These are phyloP conservation scores for Drosophila stalkeri DNA, from an alignment of 2,888 invertebrate species.

Conservation along the genomic window DNA sequence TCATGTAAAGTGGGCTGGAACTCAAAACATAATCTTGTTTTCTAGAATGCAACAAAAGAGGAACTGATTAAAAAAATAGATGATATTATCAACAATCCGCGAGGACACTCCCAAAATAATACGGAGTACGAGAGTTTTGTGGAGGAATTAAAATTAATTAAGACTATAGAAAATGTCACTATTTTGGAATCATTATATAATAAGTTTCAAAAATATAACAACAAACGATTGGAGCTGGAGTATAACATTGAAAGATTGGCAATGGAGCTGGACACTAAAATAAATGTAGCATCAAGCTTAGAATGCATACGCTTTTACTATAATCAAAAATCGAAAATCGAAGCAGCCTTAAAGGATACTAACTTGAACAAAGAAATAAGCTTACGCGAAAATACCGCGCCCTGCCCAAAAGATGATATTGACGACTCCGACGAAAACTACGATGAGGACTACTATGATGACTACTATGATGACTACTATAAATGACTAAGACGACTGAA, in stretches of 20 bases:
- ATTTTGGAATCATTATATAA: not conserved
- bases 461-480: too few species aligned
- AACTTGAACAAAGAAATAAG: not conserved
- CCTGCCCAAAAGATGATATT: not conserved
- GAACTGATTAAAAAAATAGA: not conserved
- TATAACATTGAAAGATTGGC: not conserved
- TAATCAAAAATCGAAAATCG: not conserved
- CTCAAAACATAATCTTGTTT: not conserved
- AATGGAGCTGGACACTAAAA: not conserved
- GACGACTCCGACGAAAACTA: too few species aligned
- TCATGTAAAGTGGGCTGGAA: not conserved
- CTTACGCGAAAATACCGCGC: not conserved
- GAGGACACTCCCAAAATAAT: conserved; percentile 1
- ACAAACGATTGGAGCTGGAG: conserved; percentile 10
- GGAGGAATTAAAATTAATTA: not conserved
- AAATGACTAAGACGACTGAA: not conserved
- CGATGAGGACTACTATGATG: too few species aligned
- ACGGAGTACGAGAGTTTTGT: not conserved
- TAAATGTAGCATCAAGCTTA: not conserved
- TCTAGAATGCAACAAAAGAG: not conserved
- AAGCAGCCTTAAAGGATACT: not conserved
- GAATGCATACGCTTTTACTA: conserved; percentile 10
- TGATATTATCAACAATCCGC: not conserved
- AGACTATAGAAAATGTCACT: accelerated
- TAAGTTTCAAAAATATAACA: conserved; percentile 11